phyloP scores from a whole-genome alignment of 2,113 vertebrate genomes.

The Probosciger aterrimus region DNA sequence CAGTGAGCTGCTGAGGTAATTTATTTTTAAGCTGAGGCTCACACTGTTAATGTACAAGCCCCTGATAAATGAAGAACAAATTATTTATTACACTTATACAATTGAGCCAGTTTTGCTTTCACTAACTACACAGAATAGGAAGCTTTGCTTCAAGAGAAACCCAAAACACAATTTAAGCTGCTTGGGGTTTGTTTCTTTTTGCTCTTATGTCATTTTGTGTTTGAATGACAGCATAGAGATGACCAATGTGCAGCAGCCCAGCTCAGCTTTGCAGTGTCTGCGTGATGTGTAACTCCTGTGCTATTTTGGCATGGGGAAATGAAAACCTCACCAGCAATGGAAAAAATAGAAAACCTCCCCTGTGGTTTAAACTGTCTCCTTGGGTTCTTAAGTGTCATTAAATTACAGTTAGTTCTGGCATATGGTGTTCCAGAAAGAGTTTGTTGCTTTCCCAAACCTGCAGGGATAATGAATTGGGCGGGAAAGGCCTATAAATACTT shows the following conservation, averaged over 20 bases:
- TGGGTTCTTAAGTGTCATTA: slow-evolving; percentile 51
- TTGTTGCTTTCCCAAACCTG: slow-evolving; percentile 42
- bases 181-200: slow-evolving; percentile 30
- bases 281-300: background rate
- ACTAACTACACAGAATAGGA: background rate
- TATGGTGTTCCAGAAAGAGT: slow-evolving; percentile 15
- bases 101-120: background rate
- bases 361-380: slow-evolving; percentile 53
- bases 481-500: slow-evolving; percentile 42
- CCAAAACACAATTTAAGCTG: background rate
- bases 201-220: slow-evolving; percentile 22
- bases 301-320: slow-evolving; percentile 31
- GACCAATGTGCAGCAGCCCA: background rate
- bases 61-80: background rate
- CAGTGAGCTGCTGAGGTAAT: background rate
- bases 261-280: background rate
- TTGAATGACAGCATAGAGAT: slow-evolving; percentile 5
- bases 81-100: background rate
- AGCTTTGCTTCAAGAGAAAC: background rate
- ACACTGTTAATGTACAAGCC: slow-evolving; percentile 2
- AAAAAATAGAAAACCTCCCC: slow-evolving; percentile 48
- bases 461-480: slow-evolving; percentile 24
- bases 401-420: slow-evolving; percentile 39
- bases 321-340: slow-evolving; percentile 35
- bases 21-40: slow-evolving; percentile 26